phyloP scores from a whole-genome alignment of 2,113 vertebrate species.

The Ageneiosus marmoratus region DNA sequence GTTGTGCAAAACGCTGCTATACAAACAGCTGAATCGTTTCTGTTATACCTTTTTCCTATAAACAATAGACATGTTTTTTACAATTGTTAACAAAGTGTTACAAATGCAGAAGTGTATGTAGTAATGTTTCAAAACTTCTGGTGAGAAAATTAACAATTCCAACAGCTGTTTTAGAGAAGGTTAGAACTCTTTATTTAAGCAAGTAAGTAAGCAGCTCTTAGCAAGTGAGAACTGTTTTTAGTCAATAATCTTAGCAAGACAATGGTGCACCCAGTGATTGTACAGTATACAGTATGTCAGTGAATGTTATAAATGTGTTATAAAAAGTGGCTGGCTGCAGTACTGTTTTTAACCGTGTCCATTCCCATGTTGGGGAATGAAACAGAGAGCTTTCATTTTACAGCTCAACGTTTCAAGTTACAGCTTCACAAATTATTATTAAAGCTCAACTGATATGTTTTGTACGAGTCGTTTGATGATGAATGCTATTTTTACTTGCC shows the following conservation, averaged over 20 bases:
- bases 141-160: background rate
- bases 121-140: background rate
- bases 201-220: background rate
- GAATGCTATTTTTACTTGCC: background rate
- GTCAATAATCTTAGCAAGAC: background rate
- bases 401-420: too few species aligned
- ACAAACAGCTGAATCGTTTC: too few species aligned
- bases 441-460: background rate
- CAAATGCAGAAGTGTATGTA: background rate
- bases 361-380: background rate
- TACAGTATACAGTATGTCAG: too few species aligned
- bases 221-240: background rate
- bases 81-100: background rate
- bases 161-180: background rate
- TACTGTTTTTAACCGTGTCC: background rate
- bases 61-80: background rate
- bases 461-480: too few species aligned
- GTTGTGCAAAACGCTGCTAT: background rate
- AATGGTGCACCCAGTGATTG: background rate
- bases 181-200: background rate
- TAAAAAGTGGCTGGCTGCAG: background rate
- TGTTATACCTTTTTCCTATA: background rate
- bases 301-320: background rate
- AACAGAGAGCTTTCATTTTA: background rate
- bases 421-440: background rate